Conservation (phyloP, 2,888 invertebrate genomes). For the Tetanocera ferruginea region DNA sequence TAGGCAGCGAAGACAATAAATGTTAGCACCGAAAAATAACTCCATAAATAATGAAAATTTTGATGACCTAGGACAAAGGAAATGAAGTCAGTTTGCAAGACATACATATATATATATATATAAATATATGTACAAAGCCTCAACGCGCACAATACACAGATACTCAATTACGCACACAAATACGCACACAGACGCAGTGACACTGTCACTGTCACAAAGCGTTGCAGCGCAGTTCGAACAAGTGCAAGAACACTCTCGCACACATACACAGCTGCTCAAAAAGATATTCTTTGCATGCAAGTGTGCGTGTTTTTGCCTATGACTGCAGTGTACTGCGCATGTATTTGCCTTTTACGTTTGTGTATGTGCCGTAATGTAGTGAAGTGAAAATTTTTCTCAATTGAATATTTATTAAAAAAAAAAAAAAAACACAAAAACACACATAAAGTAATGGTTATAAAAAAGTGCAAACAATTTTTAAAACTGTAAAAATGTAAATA, state of each 20-base stretch:
- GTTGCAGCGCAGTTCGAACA: constrained; percentile 35
- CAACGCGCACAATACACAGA: not conserved
- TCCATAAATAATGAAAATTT: constrained; percentile 33
- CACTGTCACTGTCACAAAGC: constrained; percentile 26
- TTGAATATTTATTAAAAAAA: not conserved
- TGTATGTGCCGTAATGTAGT: not conserved
- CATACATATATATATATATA: too few relatives aligned
- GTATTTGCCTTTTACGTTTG: not conserved
- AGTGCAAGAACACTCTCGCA: constrained; percentile 13
- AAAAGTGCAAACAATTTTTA: not conserved
- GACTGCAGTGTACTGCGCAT: not conserved
- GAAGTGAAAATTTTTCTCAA: constrained; percentile 5
- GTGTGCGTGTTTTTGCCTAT: not conserved
- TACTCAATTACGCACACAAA: not conserved
- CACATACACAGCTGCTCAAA: not conserved
- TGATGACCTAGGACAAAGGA: constrained; percentile 69
- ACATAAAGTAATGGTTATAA: not conserved
- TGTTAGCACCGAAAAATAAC: not conserved
- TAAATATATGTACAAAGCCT: too few relatives aligned
- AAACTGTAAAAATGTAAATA: not conserved
- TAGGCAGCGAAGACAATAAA: too few relatives aligned
- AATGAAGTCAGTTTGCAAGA: constrained; percentile 65
- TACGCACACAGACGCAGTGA: constrained; percentile 5
- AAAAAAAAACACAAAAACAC: not conserved
- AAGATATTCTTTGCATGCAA: not conserved